These are phyloP conservation scores for Melinaea menophilus DNA, from an alignment of 2,888 invertebrate species.

Conservation along the genomic window DNA sequence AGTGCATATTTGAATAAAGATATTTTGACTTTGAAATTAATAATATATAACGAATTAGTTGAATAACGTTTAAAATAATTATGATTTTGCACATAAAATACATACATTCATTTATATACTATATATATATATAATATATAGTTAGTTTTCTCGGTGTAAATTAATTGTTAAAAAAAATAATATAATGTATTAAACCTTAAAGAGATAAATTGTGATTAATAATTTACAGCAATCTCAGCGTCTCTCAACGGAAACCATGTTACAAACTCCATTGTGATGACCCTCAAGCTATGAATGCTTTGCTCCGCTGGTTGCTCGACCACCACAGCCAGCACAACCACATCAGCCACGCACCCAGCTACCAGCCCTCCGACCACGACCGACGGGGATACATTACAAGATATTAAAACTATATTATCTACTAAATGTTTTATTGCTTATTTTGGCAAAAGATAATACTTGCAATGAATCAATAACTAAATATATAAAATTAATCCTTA, in stretches of 20 bases:
- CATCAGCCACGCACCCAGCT: constrained; percentile 31
- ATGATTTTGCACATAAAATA: too few species aligned
- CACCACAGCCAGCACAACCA: constrained; percentile 40
- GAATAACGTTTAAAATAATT: too few species aligned
- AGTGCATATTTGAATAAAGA: too few species aligned
- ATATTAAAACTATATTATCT: background rate
- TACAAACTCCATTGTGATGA: constrained; percentile 61
- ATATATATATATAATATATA: too few species aligned
- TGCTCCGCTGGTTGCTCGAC: constrained; percentile 53
- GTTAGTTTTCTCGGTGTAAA: too few species aligned
- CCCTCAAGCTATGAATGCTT: constrained; percentile 45
- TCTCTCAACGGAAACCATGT: constrained; percentile 45
- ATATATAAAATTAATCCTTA: too few species aligned
- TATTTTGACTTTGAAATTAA: too few species aligned
- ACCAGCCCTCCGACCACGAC: constrained; percentile 6
- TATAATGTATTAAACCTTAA: too few species aligned
- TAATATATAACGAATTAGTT: too few species aligned
- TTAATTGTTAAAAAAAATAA: too few species aligned
- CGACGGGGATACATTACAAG: constrained; percentile 16
- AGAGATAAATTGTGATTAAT: constrained; percentile 4
- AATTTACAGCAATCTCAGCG: constrained; percentile 6
- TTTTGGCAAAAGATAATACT: background rate
- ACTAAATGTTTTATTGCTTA: background rate
- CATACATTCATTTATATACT: too few species aligned
- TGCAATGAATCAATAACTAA: too few species aligned